Evolutionary conservation across 2,797 vertebrate genomes (phyloP).

Genomic region (Pempheris klunzingeri): DNA sequence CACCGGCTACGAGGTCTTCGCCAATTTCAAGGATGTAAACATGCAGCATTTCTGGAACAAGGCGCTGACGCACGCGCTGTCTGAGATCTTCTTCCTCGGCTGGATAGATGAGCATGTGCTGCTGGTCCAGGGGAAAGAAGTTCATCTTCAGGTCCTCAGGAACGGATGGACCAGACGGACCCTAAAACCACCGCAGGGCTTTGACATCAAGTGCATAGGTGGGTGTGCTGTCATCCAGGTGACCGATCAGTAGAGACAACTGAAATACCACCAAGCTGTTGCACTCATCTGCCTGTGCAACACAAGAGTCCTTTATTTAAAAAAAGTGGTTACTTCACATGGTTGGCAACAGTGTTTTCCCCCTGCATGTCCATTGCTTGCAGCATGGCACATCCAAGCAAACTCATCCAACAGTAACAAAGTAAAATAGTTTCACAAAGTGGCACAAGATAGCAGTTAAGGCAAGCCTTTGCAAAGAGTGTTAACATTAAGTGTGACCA

Average conservation of each 20-base stretch:
- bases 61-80: constrained; percentile 91
- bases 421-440: not conserved
- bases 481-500: not conserved
- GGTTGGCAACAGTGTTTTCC: not conserved
- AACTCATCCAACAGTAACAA: not conserved
- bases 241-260: not conserved
- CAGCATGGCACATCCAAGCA: not conserved
- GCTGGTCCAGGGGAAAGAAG: constrained; percentile 93
- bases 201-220: constrained; percentile 94
- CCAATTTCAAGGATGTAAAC: constrained; percentile 95
- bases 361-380: not conserved
- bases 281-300: not conserved
- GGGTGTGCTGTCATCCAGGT: constrained; percentile 26
- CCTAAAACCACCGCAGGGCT: constrained; percentile 91
- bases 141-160: constrained; percentile 92
- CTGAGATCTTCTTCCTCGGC: constrained; percentile 94
- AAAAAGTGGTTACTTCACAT: not conserved
- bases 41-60: constrained; percentile 97
- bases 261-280: not conserved
- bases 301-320: too few species aligned
- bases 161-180: constrained; percentile 93
- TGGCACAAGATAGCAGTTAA: not conserved
- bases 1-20: constrained; percentile 95
- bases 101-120: constrained; percentile 96
- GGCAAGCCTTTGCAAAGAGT: not conserved